A percentile compares a stretch with the other conserved stretches of the same genome.
phyloP scores from a whole-genome alignment of 2,113 vertebrate species.

The Anarhynchus alexandrinus region DNA sequence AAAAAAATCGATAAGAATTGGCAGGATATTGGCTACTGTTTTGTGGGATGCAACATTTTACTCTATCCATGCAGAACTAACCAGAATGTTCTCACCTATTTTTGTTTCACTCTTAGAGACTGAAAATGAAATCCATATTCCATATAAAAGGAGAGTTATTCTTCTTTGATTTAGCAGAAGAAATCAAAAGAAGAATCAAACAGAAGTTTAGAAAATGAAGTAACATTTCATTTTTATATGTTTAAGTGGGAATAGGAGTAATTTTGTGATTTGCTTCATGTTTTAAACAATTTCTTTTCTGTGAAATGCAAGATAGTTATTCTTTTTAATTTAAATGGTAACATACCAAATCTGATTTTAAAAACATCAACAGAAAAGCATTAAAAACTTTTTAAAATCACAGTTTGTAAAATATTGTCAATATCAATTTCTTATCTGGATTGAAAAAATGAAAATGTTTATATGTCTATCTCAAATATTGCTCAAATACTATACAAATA shows the following conservation, averaged over 20 bases:
- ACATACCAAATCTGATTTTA: background rate
- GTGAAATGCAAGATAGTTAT: background rate
- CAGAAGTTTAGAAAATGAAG: background rate
- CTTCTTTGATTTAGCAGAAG: background rate
- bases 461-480: background rate
- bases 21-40: background rate
- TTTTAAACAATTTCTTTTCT: background rate
- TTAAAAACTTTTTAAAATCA: background rate
- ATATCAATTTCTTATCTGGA: background rate
- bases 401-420: background rate
- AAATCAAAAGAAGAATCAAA: background rate
- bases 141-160: background rate
- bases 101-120: background rate
- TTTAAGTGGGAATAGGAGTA: background rate
- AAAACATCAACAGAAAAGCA: background rate
- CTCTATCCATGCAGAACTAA: background rate
- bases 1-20: fast-evolving
- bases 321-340: background rate
- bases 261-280: background rate
- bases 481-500: background rate
- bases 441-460: background rate
- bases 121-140: background rate
- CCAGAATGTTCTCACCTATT: background rate
- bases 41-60: background rate
- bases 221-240: background rate